Conservation (phyloP, 2,797 vertebrate genomes). For the Sebastes hopkinsi region DNA sequence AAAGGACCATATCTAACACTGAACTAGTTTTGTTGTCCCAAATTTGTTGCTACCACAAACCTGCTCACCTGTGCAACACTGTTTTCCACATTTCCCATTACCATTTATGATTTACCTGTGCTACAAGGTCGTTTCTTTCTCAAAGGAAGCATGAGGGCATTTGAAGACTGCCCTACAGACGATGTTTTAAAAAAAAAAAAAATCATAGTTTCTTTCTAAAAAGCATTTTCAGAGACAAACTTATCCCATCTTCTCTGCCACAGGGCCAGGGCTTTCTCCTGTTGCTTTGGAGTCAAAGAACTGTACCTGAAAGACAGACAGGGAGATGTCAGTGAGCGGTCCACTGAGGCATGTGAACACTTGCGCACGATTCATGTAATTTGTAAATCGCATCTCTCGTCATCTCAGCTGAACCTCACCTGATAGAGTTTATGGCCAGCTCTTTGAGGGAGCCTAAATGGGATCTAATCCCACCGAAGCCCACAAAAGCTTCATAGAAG, state of each 20-base stretch:
- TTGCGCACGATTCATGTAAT: not conserved
- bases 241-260: slow-evolving; percentile 88
- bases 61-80: not conserved
- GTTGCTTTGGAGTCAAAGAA: slow-evolving; percentile 74
- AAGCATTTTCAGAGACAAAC: slow-evolving; percentile 82
- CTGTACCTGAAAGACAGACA: slow-evolving; percentile 85
- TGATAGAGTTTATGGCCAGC: slow-evolving; percentile 88
- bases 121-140: not conserved
- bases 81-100: not conserved
- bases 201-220: not conserved
- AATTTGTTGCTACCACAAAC: not conserved
- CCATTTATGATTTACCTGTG: not conserved
- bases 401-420: slow-evolving; percentile 69
- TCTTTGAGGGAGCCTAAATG: slow-evolving; percentile 89
- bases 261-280: slow-evolving; percentile 72
- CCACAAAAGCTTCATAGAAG: slow-evolving; percentile 92
- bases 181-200: not conserved
- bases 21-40: not conserved
- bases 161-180: not conserved
- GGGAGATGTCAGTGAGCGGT: not conserved
- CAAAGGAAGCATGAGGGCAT: not conserved
- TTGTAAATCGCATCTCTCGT: not conserved
- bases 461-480: slow-evolving; percentile 85
- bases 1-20: not conserved
- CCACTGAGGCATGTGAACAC: not conserved